phyloP scores from a whole-genome alignment of 1,140 invertebrate genomes.

The Macrostomum lignano region DNA sequence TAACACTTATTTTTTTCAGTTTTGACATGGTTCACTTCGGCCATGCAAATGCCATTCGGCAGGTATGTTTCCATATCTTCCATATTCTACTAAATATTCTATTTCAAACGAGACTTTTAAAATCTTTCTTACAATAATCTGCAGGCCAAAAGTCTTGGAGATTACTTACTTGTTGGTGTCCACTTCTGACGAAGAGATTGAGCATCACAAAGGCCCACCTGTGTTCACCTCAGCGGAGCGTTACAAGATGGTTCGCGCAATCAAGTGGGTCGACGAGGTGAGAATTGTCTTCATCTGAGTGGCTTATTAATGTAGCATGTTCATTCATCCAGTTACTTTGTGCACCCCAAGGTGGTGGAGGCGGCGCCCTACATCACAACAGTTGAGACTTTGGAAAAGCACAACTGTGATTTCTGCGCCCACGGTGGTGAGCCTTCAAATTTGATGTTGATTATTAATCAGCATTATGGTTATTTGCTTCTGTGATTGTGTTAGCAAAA shows the following conservation, averaged over 20 bases:
- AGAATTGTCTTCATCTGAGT: conserved; percentile 4
- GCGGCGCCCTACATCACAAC: conserved; percentile 89
- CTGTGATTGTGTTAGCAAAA: too few species aligned
- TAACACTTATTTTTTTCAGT: conserved; percentile 14
- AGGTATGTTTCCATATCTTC: conserved; percentile 12
- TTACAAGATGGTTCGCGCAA: conserved; percentile 94
- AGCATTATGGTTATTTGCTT: too few species aligned
- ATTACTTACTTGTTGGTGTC: conserved; percentile 78
- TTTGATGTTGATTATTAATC: too few species aligned
- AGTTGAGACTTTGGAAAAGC: conserved; percentile 73
- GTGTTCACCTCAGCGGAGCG: conserved; percentile 85
- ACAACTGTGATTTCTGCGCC: conserved; percentile 92
- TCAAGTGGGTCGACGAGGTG: conserved; percentile 95
- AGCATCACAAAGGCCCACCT: conserved; percentile 85
- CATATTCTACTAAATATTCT: background rate
- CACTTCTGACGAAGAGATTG: conserved; percentile 96
- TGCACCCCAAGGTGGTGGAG: conserved; percentile 44
- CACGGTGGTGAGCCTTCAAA: conserved; percentile 74
- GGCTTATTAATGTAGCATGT: background rate
- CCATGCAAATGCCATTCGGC: conserved; percentile 27
- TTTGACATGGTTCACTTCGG: conserved; percentile 29
- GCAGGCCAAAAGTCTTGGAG: conserved; percentile 74
- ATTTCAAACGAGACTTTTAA: too few species aligned
- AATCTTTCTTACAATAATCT: too few species aligned
- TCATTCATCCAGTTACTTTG: background rate